Evolutionary conservation across 2,888 invertebrate species (phyloP).

Genomic region (Leptinotarsa haldemani): DNA sequence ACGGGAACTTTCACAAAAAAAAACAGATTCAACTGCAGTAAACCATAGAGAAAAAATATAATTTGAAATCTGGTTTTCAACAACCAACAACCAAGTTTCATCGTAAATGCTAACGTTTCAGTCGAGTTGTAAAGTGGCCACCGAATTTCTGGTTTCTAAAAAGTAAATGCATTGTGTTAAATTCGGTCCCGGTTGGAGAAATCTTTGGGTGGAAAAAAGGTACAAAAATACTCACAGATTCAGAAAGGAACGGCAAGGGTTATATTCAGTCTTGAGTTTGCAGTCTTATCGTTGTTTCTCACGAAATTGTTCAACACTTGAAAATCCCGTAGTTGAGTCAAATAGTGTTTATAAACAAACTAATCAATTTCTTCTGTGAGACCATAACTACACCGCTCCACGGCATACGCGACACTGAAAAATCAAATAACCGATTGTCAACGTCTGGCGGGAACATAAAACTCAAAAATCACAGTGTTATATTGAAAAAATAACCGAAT

Average conservation of each 20-base stretch:
- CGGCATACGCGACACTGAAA: constrained; percentile 1
- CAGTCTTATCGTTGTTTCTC: constrained; percentile 40
- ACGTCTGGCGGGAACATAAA: not conserved
- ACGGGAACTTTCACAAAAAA: not conserved
- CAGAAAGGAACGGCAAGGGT: constrained; percentile 17
- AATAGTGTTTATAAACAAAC: constrained; percentile 41
- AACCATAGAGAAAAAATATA: no score
- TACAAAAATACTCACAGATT: not conserved
- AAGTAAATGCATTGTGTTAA: no score
- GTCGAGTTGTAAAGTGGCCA: no score
- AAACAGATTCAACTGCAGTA: not conserved
- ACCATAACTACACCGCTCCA: constrained; percentile 30
- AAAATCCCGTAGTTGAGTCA: not conserved
- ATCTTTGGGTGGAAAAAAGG: not conserved
- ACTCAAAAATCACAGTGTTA: not conserved
- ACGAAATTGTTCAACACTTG: constrained; percentile 22
- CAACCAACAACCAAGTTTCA: no score
- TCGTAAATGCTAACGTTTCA: no score
- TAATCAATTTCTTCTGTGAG: constrained; percentile 37
- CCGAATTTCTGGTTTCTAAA: no score
- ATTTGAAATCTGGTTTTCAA: no score
- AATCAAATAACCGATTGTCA: constrained; percentile 4
- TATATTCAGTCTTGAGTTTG: constrained; percentile 40
- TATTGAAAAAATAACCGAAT: not conserved
- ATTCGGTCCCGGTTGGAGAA: not conserved